These are phyloP conservation scores for Phyllotreta striolata DNA, from an alignment of 2,888 invertebrate species.

Conservation along the genomic window DNA sequence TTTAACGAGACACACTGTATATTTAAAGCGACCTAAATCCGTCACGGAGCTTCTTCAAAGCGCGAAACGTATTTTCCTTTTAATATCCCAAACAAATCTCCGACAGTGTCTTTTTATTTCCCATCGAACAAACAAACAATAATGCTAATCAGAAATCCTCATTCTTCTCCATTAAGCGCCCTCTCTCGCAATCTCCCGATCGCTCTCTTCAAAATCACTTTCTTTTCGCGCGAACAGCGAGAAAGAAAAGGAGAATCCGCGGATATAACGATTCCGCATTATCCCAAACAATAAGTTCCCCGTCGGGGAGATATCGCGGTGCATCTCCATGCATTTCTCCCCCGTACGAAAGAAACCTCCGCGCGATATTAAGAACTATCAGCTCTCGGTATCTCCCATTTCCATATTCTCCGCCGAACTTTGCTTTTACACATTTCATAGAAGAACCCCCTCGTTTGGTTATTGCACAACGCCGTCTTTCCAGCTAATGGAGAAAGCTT, in stretches of 20 bases:
- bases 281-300: constrained; percentile 27
- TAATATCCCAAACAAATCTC: constrained; percentile 16
- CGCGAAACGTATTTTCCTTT: background rate
- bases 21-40: no score
- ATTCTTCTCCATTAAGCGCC: constrained; percentile 27
- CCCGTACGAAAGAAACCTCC: constrained; percentile 15
- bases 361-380: constrained; percentile 29
- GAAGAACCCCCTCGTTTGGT: constrained; percentile 4
- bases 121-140: constrained; percentile 24
- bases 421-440: constrained; percentile 25
- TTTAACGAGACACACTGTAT: no score
- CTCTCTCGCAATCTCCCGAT: constrained; percentile 8
- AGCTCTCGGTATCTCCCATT: constrained; percentile 27
- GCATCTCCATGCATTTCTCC: constrained; percentile 24
- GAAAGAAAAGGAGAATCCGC: constrained; percentile 20
- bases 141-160: constrained; percentile 27
- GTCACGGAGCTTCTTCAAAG: no score
- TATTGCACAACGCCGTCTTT: constrained; percentile 7
- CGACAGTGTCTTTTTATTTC: constrained; percentile 12
- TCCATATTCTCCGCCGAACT: constrained; percentile 22
- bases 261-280: constrained; percentile 24
- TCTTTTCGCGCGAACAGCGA: constrained; percentile 8
- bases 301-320: constrained; percentile 19
- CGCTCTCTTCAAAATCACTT: constrained; percentile 26
- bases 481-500: constrained; percentile 19